These are phyloP conservation scores for Anhinga anhinga DNA, from an alignment of 2,113 vertebrate species.

Conservation along the genomic window DNA sequence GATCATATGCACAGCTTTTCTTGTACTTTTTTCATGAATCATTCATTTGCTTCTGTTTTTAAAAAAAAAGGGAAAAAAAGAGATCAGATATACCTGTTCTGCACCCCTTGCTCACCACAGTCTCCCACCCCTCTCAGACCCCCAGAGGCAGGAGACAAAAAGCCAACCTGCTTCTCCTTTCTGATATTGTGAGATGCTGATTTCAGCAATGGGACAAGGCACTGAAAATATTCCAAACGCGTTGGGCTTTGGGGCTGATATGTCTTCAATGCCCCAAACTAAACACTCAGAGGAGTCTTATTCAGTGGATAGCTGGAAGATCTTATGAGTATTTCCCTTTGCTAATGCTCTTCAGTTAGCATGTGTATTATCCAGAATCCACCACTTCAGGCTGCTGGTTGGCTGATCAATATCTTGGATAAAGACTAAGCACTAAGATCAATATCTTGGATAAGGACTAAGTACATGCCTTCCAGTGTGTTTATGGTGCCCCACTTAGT, in stretches of 20 bases:
- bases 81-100: neutral
- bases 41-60: neutral
- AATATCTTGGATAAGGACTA: neutral
- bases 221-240: neutral
- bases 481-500: neutral
- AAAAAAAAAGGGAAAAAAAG: neutral
- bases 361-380: neutral
- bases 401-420: neutral
- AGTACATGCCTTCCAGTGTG: neutral
- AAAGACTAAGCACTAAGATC: neutral
- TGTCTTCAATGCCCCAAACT: neutral
- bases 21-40: neutral
- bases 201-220: neutral
- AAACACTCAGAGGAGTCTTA: neutral
- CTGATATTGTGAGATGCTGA: neutral
- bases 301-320: neutral
- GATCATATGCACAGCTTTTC: neutral
- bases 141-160: neutral
- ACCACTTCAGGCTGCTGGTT: neutral
- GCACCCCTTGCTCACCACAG: neutral
- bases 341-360: neutral
- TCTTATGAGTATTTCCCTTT: neutral
- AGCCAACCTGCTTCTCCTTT: neutral
- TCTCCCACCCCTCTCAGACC: neutral
- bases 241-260: accelerated